phyloP scores from a whole-genome alignment of 2,888 invertebrate genomes.

The Drosophila nr. fundita region DNA sequence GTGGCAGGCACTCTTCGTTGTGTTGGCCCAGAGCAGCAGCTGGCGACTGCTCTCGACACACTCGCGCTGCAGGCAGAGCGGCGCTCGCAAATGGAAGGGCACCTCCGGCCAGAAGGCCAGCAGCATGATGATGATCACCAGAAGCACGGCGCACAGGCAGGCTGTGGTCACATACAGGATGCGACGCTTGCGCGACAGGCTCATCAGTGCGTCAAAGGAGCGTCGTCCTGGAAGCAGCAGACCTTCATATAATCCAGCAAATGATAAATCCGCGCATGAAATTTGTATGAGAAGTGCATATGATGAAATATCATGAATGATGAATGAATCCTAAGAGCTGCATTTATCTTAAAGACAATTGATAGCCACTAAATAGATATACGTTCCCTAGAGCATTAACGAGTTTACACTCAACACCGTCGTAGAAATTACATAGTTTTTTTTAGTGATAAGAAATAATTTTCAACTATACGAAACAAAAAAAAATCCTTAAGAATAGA shows the following conservation, averaged over 20 bases:
- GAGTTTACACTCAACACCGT: neutral
- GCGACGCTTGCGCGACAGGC: conserved; percentile 82
- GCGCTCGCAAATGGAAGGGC: conserved; percentile 83
- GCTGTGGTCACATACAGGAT: conserved; percentile 83
- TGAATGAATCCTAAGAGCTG: conserved; percentile 5
- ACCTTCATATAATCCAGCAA: conserved; percentile 60
- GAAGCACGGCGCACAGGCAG: conserved; percentile 81
- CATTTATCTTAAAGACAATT: neutral
- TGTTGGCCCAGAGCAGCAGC: conserved; percentile 84
- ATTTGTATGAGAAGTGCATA: conserved; percentile 25
- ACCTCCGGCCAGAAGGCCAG: conserved; percentile 84
- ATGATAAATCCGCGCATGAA: conserved; percentile 7
- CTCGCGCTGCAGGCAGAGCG: conserved; percentile 83
- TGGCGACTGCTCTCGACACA: conserved; percentile 84
- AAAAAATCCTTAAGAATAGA: too few relatives aligned
- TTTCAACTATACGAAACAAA: neutral
- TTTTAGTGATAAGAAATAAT: neutral
- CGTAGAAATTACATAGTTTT: neutral
- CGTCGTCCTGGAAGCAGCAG: conserved; percentile 83
- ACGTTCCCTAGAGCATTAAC: neutral
- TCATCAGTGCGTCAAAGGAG: conserved; percentile 82
- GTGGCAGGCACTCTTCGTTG: conserved; percentile 81
- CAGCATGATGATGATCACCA: conserved; percentile 82
- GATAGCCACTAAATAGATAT: neutral
- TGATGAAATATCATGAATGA: conserved; percentile 21